Percentiles rank a stretch among this genome's conserved stretches.
Conservation (phyloP, 2,888 invertebrate genomes). For the Corythucha ciliata region DNA sequence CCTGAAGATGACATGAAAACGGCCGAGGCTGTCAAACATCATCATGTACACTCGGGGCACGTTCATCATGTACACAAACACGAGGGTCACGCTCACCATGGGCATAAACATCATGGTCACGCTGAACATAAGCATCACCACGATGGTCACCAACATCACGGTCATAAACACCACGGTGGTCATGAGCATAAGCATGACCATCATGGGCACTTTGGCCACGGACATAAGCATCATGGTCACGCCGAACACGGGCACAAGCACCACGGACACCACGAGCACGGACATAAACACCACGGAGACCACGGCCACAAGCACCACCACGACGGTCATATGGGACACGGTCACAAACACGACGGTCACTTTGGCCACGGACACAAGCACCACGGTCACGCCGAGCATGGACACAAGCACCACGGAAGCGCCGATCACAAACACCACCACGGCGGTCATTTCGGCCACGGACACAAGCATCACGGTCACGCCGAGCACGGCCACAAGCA, state of each 20-base stretch:
- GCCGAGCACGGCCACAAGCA: conserved; percentile 36
- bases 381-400: conserved; percentile 34
- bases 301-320: conserved; percentile 34
- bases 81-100: conserved; percentile 33
- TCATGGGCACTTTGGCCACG: conserved; percentile 34
- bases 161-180: conserved; percentile 36
- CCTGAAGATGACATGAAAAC: conserved; percentile 29
- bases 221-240: conserved; percentile 35
- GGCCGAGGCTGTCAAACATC: conserved; percentile 33
- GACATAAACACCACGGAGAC: conserved; percentile 32
- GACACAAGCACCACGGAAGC: conserved; percentile 35
- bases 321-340: conserved; percentile 32
- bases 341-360: conserved; percentile 35
- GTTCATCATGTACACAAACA: conserved; percentile 33
- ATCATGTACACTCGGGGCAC: conserved; percentile 32
- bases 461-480: conserved; percentile 35
- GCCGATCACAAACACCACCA: conserved; percentile 36
- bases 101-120: conserved; percentile 33
- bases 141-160: conserved; percentile 33
- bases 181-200: conserved; percentile 36
- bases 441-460: conserved; percentile 35
- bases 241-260: conserved; percentile 36
- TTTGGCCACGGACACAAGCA: conserved; percentile 32
- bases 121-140: conserved; percentile 34
- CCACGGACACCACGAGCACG: conserved; percentile 32